phyloP scores from a whole-genome alignment of 2,113 vertebrate species.

The Corythoichthys haematopterus region DNA sequence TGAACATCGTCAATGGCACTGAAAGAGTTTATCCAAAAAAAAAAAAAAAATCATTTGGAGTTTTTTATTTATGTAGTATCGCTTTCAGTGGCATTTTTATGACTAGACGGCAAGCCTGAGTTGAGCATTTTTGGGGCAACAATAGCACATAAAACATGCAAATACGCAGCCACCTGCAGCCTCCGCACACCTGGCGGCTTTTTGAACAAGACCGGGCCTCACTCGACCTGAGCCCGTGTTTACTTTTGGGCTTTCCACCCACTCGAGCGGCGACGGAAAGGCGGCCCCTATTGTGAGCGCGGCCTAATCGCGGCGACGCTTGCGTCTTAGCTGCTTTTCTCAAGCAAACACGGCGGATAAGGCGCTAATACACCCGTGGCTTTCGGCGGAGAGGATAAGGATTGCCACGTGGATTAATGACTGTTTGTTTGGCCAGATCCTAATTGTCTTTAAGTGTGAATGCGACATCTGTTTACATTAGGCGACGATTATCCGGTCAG shows the following conservation, averaged over 20 bases:
- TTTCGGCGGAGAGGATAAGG: constrained; percentile 65
- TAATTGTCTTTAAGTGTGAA: constrained; percentile 67
- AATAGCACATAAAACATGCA: constrained; percentile 70
- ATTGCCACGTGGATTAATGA: constrained; percentile 71
- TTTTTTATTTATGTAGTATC: too few species aligned
- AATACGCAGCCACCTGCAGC: constrained; percentile 75
- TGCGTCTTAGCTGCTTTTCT: constrained; percentile 72
- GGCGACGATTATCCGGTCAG: constrained; percentile 68
- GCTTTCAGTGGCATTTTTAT: too few species aligned
- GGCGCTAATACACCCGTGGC: constrained; percentile 63
- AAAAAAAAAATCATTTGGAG: too few species aligned
- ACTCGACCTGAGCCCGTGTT: constrained; percentile 33
- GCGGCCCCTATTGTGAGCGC: constrained; percentile 63
- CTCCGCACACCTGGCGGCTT: constrained; percentile 70
- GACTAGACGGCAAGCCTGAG: too few species aligned
- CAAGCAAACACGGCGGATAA: constrained; percentile 73
- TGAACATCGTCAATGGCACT: too few species aligned
- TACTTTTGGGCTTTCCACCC: constrained; percentile 64
- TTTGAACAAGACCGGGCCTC: constrained; percentile 19
- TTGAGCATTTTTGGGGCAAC: too few species aligned
- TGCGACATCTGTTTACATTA: constrained; percentile 65
- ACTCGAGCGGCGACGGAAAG: constrained; percentile 60
- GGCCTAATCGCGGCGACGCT: constrained; percentile 65
- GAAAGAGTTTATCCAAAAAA: too few species aligned
- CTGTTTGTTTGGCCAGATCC: constrained; percentile 45